A percentile compares a stretch with the other conserved stretches of the same genome.
These are phyloP conservation scores for Tanytarsus gracilentus DNA, from an alignment of 2,888 invertebrate species.

Conservation along the genomic window DNA sequence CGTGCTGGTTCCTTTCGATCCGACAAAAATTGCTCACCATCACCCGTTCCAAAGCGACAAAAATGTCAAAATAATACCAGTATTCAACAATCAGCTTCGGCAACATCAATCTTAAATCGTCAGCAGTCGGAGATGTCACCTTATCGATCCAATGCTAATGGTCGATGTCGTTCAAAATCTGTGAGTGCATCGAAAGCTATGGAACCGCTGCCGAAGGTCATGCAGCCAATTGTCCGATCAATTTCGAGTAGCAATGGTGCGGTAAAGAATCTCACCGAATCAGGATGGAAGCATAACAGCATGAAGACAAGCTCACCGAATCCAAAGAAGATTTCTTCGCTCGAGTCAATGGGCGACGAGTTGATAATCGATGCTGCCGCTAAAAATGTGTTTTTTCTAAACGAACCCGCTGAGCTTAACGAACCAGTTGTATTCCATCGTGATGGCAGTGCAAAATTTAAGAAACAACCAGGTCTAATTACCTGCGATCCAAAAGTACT, in stretches of 20 bases:
- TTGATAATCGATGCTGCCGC: neutral
- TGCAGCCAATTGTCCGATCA: slow-evolving; percentile 32
- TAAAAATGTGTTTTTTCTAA: slow-evolving; percentile 22
- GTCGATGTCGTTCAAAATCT: slow-evolving; percentile 43
- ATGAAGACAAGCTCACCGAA: slow-evolving; percentile 34
- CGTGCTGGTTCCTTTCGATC: slow-evolving; percentile 56
- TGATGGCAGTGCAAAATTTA: slow-evolving; percentile 10
- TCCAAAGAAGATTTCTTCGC: slow-evolving; percentile 31
- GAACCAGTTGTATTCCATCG: slow-evolving; percentile 13
- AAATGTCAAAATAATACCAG: slow-evolving; percentile 36
- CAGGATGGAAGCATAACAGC: slow-evolving; percentile 17
- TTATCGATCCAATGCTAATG: slow-evolving; percentile 36
- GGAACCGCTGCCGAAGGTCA: slow-evolving; percentile 32
- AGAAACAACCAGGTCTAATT: slow-evolving; percentile 34
- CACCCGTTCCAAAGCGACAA: slow-evolving; percentile 38
- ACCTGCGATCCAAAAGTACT: slow-evolving; percentile 39
- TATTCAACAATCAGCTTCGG: slow-evolving; percentile 46
- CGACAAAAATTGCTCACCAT: slow-evolving; percentile 37
- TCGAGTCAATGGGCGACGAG: neutral
- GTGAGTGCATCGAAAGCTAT: slow-evolving; percentile 38
- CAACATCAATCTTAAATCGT: slow-evolving; percentile 42
- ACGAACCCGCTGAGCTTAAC: neutral
- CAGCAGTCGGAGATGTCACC: slow-evolving; percentile 37
- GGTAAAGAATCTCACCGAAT: slow-evolving; percentile 1
- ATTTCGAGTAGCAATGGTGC: slow-evolving; percentile 31